Percentiles rank a stretch among this genome's conserved stretches.
Evolutionary conservation across 2,888 invertebrate species (phyloP).

Genomic region (Scaptomyza parva): DNA sequence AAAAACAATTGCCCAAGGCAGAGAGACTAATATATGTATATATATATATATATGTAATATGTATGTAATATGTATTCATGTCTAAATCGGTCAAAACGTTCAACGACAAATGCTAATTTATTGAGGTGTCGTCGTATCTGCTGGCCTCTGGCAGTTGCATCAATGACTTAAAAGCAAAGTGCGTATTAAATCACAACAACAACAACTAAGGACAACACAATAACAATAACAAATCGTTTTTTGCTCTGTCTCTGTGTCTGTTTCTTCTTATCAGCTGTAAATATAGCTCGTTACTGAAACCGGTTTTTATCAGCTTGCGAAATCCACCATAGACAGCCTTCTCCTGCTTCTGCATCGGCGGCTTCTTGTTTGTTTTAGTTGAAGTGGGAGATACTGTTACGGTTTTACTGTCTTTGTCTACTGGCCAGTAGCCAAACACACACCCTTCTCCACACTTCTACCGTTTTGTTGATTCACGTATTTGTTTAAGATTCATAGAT

Average conservation of each 20-base stretch:
- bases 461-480: not conserved
- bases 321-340: conserved; percentile 29
- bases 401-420: no score
- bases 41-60: conserved; percentile 3
- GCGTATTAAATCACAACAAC: conserved; percentile 32
- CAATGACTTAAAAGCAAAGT: conserved; percentile 37
- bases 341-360: no score
- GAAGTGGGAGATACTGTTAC: no score
- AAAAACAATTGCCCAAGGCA: conserved; percentile 19
- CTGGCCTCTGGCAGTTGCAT: conserved; percentile 58
- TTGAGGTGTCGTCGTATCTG: conserved; percentile 42
- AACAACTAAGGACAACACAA: conserved; percentile 21
- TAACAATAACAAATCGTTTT: conserved; percentile 9
- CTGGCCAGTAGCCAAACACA: conserved; percentile 15
- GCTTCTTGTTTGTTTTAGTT: no score
- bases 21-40: conserved; percentile 2
- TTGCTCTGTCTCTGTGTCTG: not conserved
- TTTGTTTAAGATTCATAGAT: not conserved
- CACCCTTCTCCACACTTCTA: not conserved
- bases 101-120: conserved; percentile 58
- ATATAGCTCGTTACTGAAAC: conserved; percentile 45
- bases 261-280: conserved; percentile 58
- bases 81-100: conserved; percentile 15
- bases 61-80: no score
- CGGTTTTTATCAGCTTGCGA: conserved; percentile 74